Conservation (phyloP, 1,140 invertebrate genomes). For the Conopomorpha cramerella region DNA sequence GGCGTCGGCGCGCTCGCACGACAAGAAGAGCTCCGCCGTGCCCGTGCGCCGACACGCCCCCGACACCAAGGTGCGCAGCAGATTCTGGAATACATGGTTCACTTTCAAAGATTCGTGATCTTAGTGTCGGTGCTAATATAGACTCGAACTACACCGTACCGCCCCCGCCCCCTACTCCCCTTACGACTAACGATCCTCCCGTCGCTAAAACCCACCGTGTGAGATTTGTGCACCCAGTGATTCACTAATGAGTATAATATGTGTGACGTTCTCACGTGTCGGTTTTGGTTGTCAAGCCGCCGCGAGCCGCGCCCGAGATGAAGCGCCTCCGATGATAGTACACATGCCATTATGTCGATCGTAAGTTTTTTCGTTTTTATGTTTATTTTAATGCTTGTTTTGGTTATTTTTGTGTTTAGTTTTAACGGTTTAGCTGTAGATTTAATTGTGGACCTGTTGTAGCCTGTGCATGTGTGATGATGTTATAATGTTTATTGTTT, state of each 20-base stretch:
- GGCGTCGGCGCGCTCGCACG: slow-evolving; percentile 8
- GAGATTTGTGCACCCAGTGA: slow-evolving; percentile 33
- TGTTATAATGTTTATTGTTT: slow-evolving; percentile 11
- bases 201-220: slow-evolving; percentile 21
- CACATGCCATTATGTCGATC: slow-evolving; percentile 58
- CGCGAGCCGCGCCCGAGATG: slow-evolving; percentile 5
- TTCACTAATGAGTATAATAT: slow-evolving; percentile 13
- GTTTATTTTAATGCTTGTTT: slow-evolving; percentile 25
- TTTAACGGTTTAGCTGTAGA: slow-evolving; percentile 8
- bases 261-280: slow-evolving; percentile 8
- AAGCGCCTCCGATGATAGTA: slow-evolving; percentile 13
- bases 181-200: slow-evolving; percentile 1
- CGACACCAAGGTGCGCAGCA: slow-evolving; percentile 38
- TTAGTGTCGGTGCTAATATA: slow-evolving; percentile 6
- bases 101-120: slow-evolving; percentile 27
- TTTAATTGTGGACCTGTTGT: slow-evolving; percentile 9
- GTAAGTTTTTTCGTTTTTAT: slow-evolving; percentile 55
- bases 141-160: too few relatives aligned
- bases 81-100: slow-evolving; percentile 40
- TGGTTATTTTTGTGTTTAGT: slow-evolving; percentile 12
- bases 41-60: slow-evolving; percentile 16
- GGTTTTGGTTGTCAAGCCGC: slow-evolving; percentile 12
- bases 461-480: slow-evolving; percentile 10
- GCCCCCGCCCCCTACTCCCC: slow-evolving; percentile 10
- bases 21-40: slow-evolving; percentile 12